These are phyloP conservation scores for Ostrea edulis DNA, from an alignment of 1,140 invertebrate species.

Conservation along the genomic window DNA sequence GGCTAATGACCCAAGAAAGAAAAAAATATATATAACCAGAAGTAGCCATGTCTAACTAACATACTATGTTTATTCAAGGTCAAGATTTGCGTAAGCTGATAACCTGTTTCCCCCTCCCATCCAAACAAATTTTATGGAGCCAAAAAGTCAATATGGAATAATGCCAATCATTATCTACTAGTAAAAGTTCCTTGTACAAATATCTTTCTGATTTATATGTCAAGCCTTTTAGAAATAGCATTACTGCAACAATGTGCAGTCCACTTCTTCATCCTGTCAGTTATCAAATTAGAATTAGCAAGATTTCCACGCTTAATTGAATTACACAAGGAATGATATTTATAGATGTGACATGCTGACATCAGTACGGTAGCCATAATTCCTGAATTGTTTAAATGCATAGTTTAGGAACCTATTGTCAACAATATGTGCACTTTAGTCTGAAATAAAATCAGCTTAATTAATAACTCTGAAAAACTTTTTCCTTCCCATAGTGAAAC, in stretches of 20 bases:
- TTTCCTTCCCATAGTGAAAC: background rate
- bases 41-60: background rate
- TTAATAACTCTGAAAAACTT: background rate
- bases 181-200: background rate
- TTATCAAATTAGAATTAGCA: background rate
- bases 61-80: constrained; percentile 5
- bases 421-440: constrained; percentile 10
- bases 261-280: background rate
- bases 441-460: background rate
- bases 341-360: constrained; percentile 20
- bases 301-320: background rate
- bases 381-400: background rate
- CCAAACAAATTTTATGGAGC: background rate
- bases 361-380: background rate
- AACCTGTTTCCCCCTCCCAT: background rate
- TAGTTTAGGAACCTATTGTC: background rate
- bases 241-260: too few relatives aligned
- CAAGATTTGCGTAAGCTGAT: background rate
- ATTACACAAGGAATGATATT: background rate
- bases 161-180: background rate
- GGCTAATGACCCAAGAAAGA: background rate
- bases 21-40: background rate
- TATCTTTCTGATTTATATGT: background rate
- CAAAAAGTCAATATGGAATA: background rate
- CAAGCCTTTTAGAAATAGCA: background rate